Evolutionary conservation across 2,888 invertebrate species (phyloP), one percentile per base, ranked within the genome.

Genomic region (Pachycephus smyrnensis): DNA sequence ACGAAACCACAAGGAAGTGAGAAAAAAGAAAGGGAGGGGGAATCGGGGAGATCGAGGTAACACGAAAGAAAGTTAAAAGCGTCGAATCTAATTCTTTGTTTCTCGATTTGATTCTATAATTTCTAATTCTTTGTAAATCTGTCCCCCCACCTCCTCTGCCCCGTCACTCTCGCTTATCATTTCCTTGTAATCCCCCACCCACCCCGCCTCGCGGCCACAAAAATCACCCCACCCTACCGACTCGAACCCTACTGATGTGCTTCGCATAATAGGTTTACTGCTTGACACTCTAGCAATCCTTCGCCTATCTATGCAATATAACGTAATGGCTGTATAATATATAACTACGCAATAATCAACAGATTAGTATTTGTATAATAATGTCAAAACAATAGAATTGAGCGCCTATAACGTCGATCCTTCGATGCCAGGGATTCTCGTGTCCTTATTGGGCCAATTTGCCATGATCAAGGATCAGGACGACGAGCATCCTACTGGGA

Each of bases 341-440:
- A 84, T 76, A 86, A 84, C 82, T 87, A 87, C 84, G 81, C 83
- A 87, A 86, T 86, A 86, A 86, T 87, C 84, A 87, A 87, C 87
- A 84, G 81, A 85, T 85, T 83, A 81, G 68, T 81, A 73, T 73
- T 76, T 23, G 9, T 55, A 76, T 76, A 74, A 78, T 78, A 77
- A 80, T 80, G 77, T 82, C 37, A 80, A 82, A 84, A 84, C 82
- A 85, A 84, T 80, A 82, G 33, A 85, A 83, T 84, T 81, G 82
- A 84, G 83, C 81, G 76, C 31, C 77, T 80, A 77, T 73, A 81
- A 76, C 76, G 69, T 78, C 76, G 55, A 55, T 23, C 55, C 55
- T 23, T 55, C 23, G 6, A 55, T 9, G 23, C 9, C 55, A 55
- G 9, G 9, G 2, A 23, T 23, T 55, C 55, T 55, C 55, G 55